Evolutionary conservation across 2,888 invertebrate species (phyloP).

Genomic region (Caenorhabditis doughertyi): DNA sequence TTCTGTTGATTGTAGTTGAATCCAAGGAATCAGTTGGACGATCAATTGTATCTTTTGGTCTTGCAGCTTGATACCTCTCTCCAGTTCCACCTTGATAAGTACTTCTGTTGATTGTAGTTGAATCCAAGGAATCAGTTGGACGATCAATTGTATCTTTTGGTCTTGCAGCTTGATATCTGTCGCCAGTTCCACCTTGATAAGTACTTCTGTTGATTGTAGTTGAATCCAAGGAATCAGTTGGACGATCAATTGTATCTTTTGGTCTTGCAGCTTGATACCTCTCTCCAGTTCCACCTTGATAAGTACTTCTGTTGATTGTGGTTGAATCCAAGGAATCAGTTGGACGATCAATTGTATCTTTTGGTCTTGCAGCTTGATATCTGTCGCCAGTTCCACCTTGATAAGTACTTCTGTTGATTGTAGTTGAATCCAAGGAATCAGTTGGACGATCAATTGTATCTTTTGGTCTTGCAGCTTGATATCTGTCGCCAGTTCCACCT

Average conservation of each 20-base stretch:
- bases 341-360: conserved; percentile 30
- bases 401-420: conserved; percentile 37
- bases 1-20: conserved; percentile 33
- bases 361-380: conserved; percentile 27
- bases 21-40: conserved; percentile 25
- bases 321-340: conserved; percentile 27
- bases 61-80: conserved; percentile 16
- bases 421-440: conserved; percentile 21
- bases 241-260: conserved; percentile 26
- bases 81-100: conserved; percentile 46
- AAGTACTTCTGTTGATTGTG: conserved; percentile 35
- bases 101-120: conserved; percentile 23
- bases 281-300: conserved; percentile 41
- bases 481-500: conserved; percentile 45
- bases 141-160: conserved; percentile 31
- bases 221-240: conserved; percentile 24
- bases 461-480: conserved; percentile 31
- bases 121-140: conserved; percentile 24
- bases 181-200: conserved; percentile 38
- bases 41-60: conserved; percentile 34
- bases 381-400: conserved; percentile 42
- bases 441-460: conserved; percentile 44
- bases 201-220: conserved; percentile 30
- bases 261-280: conserved; percentile 23
- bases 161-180: conserved; percentile 16